A percentile compares a stretch with the other conserved stretches of the same genome.
phyloP scores from a whole-genome alignment of 2,888 invertebrate genomes.

The Flexamia atlantica region DNA sequence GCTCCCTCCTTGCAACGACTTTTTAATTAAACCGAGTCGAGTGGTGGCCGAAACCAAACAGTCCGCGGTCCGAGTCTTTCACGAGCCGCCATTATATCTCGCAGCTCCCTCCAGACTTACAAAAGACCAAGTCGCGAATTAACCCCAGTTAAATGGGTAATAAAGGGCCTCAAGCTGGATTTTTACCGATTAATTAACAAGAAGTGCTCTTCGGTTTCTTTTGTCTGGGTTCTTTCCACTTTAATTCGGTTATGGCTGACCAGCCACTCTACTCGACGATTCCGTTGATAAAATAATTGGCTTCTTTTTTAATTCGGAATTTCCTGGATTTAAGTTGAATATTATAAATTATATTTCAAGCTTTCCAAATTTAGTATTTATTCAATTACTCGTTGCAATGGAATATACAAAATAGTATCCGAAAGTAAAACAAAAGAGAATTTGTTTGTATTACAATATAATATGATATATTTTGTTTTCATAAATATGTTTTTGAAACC shows the following conservation, averaged over 20 bases:
- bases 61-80: conserved; percentile 6
- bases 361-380: no score
- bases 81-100: neutral
- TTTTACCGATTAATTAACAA: conserved; percentile 56
- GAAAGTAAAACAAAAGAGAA: no score
- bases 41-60: conserved; percentile 38
- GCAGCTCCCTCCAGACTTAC: conserved; percentile 34
- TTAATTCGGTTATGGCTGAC: conserved; percentile 33
- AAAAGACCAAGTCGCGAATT: conserved; percentile 58
- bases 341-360: neutral
- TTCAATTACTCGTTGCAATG: no score
- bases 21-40: conserved; percentile 29
- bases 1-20: conserved; percentile 19
- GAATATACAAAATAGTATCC: no score
- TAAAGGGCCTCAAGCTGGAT: conserved; percentile 40
- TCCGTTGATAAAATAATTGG: neutral
- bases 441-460: no score
- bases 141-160: conserved; percentile 47
- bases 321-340: neutral
- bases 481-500: no score
- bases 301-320: conserved; percentile 1
- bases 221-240: conserved; percentile 25
- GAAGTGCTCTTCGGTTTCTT: conserved; percentile 18
- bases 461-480: no score
- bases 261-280: neutral